Evolutionary conservation across 2,113 vertebrate species (phyloP).

Genomic region (Semicossyphus pulcher): DNA sequence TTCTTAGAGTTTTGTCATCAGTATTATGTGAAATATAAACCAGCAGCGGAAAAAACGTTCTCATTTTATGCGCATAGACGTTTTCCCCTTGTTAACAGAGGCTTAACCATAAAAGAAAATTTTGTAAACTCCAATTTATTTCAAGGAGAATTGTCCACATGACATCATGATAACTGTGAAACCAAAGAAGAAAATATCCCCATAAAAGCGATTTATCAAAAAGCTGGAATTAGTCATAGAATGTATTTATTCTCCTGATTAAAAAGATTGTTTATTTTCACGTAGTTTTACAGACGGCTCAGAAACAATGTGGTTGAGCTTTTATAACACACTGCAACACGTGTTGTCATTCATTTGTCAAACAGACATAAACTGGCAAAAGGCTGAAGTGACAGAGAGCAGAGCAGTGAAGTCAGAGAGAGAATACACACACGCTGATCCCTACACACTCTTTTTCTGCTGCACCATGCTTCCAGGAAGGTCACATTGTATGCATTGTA

Average conservation of each 20-base stretch:
- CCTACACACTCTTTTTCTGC: background rate
- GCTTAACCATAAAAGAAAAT: background rate
- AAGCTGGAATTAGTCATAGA: background rate
- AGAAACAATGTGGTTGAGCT: background rate
- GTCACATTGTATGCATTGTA: conserved; percentile 25
- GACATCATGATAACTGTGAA: background rate
- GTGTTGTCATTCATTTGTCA: background rate
- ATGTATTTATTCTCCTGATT: background rate
- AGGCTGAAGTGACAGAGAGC: conserved; percentile 6
- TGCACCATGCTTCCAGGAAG: conserved; percentile 20
- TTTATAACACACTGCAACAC: background rate
- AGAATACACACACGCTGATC: background rate
- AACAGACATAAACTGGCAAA: conserved; percentile 1
- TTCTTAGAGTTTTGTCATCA: background rate
- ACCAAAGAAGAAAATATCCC: background rate
- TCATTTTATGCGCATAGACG: background rate
- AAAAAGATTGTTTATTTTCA: background rate
- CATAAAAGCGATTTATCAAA: background rate
- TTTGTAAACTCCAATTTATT: background rate
- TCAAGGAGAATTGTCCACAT: background rate
- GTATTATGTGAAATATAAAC: background rate
- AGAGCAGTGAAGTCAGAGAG: background rate
- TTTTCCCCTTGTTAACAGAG: background rate
- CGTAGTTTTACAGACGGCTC: background rate
- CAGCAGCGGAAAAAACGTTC: background rate